Base-by-base conservation (phyloP, 2,113 vertebrate genomes). In the Thunnus thynnus region DNA sequence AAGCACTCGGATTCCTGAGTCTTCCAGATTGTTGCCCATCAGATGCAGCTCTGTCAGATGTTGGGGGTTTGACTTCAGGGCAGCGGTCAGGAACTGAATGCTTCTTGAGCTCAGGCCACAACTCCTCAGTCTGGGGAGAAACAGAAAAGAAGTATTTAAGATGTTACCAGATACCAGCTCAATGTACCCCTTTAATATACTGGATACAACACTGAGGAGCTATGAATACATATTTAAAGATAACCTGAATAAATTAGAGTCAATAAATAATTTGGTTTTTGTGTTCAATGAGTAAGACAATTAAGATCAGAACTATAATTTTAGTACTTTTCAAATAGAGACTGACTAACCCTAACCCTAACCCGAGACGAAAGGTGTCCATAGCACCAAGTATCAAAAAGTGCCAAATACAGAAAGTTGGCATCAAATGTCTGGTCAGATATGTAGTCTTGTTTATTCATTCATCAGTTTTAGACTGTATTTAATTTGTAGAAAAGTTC, bases 1-100 rank as follows among this genome's bases (percentile, higher is more conserved):
- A 0, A 93, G 84, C 22, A 27, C 48, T 62, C 13, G 13, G 69
- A 84, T 36, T 17, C 20, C 86, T 0, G 41, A 1, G 13, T 57
- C 56, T 1, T 86, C 90, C 27, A 82, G 74, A 5, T 44, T 56
- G 82, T 93, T 93, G 27, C 92, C 90, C 68, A 85, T 83, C 64
- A 93, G n/a, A 5, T 82, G 78, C 27, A 93, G 80, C 66, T 91
- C 88, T 17, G 32, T 32, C 68, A 93, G 78, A 52, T 80, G 44
- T 52, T 32, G 25, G 1, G 77, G 78, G 76, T 92, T 93, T 4
- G 72, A 63, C 62, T 27, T 78, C 22, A 92, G 70, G 66, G 90
- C 86, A 0, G 14, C 16, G n/a, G 22, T 80, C 51, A 93, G 65
- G 46, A 62, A 74, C 22, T 51, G n/a, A n/a, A 86, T 27, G 20